Conservation (phyloP, 2,797 vertebrate species). For the Smutsia temminckii region DNA sequence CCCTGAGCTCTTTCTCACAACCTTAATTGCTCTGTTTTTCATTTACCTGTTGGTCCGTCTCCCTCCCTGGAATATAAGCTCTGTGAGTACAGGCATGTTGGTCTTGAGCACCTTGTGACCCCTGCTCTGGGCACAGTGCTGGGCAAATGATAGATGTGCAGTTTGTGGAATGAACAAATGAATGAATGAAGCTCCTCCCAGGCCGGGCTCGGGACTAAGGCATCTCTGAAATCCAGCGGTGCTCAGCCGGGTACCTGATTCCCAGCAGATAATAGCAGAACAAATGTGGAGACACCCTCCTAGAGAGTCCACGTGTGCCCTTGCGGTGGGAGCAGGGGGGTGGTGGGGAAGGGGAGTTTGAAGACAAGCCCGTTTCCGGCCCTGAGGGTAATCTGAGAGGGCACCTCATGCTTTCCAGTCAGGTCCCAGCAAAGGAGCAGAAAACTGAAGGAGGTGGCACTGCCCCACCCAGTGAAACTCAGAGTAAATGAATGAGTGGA, state of each 20-base stretch:
- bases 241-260: not conserved
- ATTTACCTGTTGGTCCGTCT: not conserved
- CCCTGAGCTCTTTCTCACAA: not conserved
- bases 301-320: not conserved
- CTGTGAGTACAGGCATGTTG: not conserved
- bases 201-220: not conserved
- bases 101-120: not conserved
- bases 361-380: fast-evolving
- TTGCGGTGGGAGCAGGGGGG: not conserved
- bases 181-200: not conserved
- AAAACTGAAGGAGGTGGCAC: not conserved
- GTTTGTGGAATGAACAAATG: not conserved
- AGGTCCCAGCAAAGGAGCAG: not conserved
- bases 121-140: not conserved
- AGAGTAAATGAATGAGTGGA: not conserved
- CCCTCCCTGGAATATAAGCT: not conserved
- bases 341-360: too few species aligned
- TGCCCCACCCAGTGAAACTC: not conserved
- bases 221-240: not conserved
- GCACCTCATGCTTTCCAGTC: not conserved
- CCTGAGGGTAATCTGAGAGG: not conserved
- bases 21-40: not conserved
- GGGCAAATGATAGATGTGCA: not conserved
- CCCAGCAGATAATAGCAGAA: not conserved
- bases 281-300: not conserved